Conservation (phyloP, 2,888 invertebrate species). For the Lasioglossum lativentre region DNA sequence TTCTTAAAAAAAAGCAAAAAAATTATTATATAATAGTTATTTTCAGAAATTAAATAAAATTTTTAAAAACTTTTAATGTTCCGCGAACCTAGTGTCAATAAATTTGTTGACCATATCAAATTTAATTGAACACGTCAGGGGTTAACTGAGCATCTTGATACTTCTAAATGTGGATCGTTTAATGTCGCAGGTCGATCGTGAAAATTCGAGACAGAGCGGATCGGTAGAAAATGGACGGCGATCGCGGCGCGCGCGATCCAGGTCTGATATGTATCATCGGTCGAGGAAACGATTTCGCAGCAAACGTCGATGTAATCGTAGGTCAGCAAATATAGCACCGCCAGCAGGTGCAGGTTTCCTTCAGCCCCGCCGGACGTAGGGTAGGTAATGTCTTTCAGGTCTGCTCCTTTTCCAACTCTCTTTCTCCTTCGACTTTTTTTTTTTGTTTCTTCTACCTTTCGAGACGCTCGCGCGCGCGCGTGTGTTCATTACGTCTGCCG, state of each 20-base stretch:
- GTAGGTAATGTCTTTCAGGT: constrained; percentile 68
- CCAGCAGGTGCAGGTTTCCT: constrained; percentile 68
- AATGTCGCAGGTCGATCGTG: background rate
- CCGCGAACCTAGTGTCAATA: too few relatives aligned
- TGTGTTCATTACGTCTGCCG: constrained; percentile 57
- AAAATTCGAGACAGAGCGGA: constrained; percentile 36
- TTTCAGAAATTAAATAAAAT: too few relatives aligned
- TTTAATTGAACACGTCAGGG: too few relatives aligned
- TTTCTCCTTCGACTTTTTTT: constrained; percentile 31
- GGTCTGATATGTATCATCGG: constrained; percentile 46
- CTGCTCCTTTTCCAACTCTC: constrained; percentile 50
- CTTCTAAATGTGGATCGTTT: too few relatives aligned
- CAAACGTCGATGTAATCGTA: constrained; percentile 70
- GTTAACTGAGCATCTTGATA: too few relatives aligned
- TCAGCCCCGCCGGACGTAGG: constrained; percentile 64
- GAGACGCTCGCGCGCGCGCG: constrained; percentile 45
- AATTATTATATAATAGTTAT: too few relatives aligned
- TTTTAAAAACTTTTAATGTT: too few relatives aligned
- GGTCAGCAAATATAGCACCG: constrained; percentile 62
- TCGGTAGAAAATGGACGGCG: constrained; percentile 45
- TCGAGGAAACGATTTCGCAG: constrained; percentile 58
- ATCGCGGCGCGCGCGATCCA: constrained; percentile 20
- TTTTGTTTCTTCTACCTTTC: constrained; percentile 21
- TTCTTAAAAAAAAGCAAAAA: background rate
- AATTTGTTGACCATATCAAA: too few relatives aligned